Percentiles rank a stretch among this genome's conserved stretches.
Evolutionary conservation across 2,888 invertebrate species (phyloP).

Genomic region (Hermodice carunculata): DNA sequence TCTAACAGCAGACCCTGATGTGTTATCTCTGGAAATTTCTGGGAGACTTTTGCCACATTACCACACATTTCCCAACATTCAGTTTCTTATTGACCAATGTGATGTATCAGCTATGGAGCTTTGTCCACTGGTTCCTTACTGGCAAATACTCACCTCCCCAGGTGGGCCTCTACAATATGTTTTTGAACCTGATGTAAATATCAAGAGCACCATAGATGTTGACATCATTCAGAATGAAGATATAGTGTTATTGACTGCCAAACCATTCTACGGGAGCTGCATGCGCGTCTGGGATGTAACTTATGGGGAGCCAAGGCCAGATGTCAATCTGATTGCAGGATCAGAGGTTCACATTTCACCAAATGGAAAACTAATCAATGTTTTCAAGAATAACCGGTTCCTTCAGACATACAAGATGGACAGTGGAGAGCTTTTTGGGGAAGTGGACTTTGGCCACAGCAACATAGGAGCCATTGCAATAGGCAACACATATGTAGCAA

Average conservation of each 20-base stretch:
- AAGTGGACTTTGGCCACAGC: conserved; percentile 42
- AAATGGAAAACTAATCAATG: conserved; percentile 53
- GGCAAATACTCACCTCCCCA: conserved; percentile 59
- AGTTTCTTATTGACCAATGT: conserved; percentile 52
- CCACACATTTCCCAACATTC: conserved; percentile 42
- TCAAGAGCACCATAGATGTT: conserved; percentile 49
- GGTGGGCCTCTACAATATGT: conserved; percentile 62
- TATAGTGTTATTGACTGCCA: conserved; percentile 54
- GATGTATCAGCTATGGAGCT: conserved; percentile 49
- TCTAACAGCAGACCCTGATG: conserved; percentile 42
- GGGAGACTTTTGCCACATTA: conserved; percentile 41
- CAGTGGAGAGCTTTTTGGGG: conserved; percentile 51
- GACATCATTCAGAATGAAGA: conserved; percentile 53
- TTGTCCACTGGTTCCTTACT: conserved; percentile 57
- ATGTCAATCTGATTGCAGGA: conserved; percentile 49
- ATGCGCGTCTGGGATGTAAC: conserved; percentile 56
- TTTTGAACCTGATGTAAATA: conserved; percentile 47
- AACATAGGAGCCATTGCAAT: conserved; percentile 33
- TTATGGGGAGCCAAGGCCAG: conserved; percentile 57
- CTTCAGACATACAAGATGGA: conserved; percentile 52
- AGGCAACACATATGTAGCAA: conserved; percentile 53
- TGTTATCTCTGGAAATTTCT: conserved; percentile 26
- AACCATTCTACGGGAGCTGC: conserved; percentile 48
- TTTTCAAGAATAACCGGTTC: conserved; percentile 49
- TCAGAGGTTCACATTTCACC: conserved; percentile 50